A percentile compares a stretch with the other conserved stretches of the same genome.
Evolutionary conservation across 2,888 invertebrate species (phyloP).

Genomic region (Dione vanillae): DNA sequence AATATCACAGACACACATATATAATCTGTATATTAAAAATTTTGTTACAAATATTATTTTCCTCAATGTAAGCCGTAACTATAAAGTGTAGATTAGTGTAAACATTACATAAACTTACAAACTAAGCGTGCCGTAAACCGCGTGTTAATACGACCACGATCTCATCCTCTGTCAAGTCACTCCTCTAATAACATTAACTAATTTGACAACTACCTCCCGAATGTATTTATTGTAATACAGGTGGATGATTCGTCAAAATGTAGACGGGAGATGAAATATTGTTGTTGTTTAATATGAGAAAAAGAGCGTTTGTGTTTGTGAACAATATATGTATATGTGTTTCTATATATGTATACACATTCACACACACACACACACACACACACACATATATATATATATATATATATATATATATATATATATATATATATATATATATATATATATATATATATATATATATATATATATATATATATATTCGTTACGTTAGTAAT

Average conservation of each 20-base stretch:
- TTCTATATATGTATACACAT: no score
- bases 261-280: neutral
- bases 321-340: neutral
- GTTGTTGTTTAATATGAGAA: neutral
- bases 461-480: no score
- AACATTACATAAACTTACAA: neutral
- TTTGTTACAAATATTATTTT: neutral
- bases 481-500: no score
- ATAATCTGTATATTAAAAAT: neutral
- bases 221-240: constrained; percentile 10
- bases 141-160: neutral
- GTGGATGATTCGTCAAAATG: constrained; percentile 4
- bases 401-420: no score
- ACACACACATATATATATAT: no score
- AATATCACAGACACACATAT: no score
- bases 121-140: neutral
- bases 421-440: no score
- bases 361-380: no score
- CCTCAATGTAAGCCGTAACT: neutral
- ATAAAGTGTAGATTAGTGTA: neutral
- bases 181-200: constrained; percentile 20
- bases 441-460: no score
- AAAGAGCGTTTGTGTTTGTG: neutral
- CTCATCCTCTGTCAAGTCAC: constrained; percentile 11
- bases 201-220: constrained; percentile 17